Percentiles rank a stretch among this genome's conserved stretches.
Evolutionary conservation across 2,888 invertebrate genomes (phyloP).

Genomic region (Schizotus pectinicornis): DNA sequence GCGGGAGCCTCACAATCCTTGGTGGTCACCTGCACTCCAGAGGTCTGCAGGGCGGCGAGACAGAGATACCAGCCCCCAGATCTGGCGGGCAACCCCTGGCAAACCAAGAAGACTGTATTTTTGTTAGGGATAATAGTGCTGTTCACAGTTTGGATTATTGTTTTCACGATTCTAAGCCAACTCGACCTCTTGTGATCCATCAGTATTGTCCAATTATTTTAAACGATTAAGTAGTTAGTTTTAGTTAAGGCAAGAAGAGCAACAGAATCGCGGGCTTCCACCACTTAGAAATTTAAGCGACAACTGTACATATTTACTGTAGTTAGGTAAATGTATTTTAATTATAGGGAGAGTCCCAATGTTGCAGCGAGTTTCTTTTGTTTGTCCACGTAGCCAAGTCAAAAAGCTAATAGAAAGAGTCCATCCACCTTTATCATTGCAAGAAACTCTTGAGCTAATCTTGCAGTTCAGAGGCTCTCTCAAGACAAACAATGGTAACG

Average conservation of each 20-base stretch:
- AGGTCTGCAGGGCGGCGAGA: constrained; percentile 54
- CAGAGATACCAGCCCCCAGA: constrained; percentile 51
- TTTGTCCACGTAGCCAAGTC: too few relatives aligned
- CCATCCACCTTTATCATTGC: too few relatives aligned
- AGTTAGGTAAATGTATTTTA: constrained; percentile 10
- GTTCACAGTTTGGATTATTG: constrained; percentile 60
- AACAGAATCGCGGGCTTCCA: constrained; percentile 19
- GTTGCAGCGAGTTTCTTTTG: background rate
- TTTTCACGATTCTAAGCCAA: constrained; percentile 53
- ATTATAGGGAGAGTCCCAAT: background rate
- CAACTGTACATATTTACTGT: constrained; percentile 11
- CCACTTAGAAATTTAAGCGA: constrained; percentile 11
- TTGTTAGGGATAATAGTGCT: constrained; percentile 58
- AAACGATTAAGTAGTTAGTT: constrained; percentile 19
- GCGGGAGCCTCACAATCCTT: constrained; percentile 34
- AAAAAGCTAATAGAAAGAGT: too few relatives aligned
- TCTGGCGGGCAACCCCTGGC: constrained; percentile 61
- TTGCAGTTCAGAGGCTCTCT: too few relatives aligned
- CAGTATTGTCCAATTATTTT: constrained; percentile 43
- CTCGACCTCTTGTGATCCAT: constrained; percentile 48
- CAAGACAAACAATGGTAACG: too few relatives aligned
- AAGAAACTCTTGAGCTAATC: too few relatives aligned
- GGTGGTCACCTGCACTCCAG: constrained; percentile 50
- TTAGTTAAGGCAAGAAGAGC: constrained; percentile 18
- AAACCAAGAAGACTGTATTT: constrained; percentile 60